Conservation (phyloP, 2,888 invertebrate species). For the Plagiodera versicolora region DNA sequence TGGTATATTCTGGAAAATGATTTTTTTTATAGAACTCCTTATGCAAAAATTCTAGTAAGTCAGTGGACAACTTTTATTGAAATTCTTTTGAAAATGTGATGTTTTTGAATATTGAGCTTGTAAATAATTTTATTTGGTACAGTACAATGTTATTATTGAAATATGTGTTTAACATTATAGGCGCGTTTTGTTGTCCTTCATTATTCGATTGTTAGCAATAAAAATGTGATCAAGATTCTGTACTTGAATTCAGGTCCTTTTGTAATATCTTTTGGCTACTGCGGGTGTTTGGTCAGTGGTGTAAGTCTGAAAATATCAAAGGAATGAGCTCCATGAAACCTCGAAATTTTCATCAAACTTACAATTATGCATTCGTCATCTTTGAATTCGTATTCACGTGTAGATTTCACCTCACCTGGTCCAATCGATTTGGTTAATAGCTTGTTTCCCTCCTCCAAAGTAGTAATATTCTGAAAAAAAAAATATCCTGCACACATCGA, state of each 20-base stretch:
- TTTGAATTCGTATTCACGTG: constrained; percentile 54
- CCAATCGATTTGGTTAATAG: constrained; percentile 52
- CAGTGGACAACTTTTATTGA: neutral
- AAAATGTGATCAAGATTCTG: too few relatives aligned
- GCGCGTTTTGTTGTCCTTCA: neutral
- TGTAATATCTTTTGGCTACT: constrained; percentile 62
- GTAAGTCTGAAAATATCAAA: constrained; percentile 58
- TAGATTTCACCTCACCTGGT: constrained; percentile 50
- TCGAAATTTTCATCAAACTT: constrained; percentile 27
- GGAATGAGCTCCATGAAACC: too few relatives aligned
- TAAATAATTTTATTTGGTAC: neutral
- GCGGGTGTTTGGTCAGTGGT: constrained; percentile 58
- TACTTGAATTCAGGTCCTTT: constrained; percentile 48
- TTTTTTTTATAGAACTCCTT: constrained; percentile 19
- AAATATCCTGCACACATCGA: too few relatives aligned
- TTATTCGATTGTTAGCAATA: neutral
- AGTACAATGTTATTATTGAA: neutral
- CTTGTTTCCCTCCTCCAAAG: constrained; percentile 58
- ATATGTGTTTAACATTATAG: neutral
- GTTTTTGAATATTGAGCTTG: neutral
- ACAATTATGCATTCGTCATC: constrained; percentile 46
- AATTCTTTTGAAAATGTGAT: neutral
- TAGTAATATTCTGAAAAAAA: constrained; percentile 60
- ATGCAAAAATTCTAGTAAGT: constrained; percentile 7
- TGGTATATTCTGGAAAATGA: constrained; percentile 49